Base-by-base conservation (phyloP, 1,140 invertebrate genomes). In the Drosophila pallidifrons region DNA sequence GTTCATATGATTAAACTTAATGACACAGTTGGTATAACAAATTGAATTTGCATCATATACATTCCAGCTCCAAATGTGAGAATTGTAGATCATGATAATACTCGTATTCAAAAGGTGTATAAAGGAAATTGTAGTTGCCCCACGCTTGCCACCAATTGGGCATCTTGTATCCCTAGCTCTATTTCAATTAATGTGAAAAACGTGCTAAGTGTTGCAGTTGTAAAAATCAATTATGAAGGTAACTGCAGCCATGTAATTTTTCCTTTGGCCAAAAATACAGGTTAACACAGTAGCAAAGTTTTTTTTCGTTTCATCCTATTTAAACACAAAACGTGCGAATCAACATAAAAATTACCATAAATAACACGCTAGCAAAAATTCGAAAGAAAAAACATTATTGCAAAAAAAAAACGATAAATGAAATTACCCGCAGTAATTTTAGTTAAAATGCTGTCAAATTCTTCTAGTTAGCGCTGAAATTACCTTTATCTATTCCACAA, bases 311-410 rank as follows among this genome's bases (percentile, higher is more conserved):
- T 58, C 30, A 11, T 57, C 59, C 45, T 47, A 83, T 82, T 82
- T 83, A 77, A 83, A 83, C 83, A 83, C 76, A 83, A 81, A 81
- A 68, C 81, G 78, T 85, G 78, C 77, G 81, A 85, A 59, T 85
- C 77, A 77, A 81, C 81, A 85, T 78, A 85, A 81, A 85, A 86
- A 85, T 85, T 77, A 81, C 73, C 77, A 77, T 70, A 86, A 81
- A 83, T 85, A 74, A 77, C 73, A 81, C 81, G 81, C 77, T 83
- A 74, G 20, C 20, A 83, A 83, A 55, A 67, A 65, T 76, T 60
- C 71, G 60, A 59, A 41, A 57, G 13, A 28, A 57, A 49, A 46
- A 63, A 55, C 35, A 32, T 32, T 10, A 38, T 10, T 0, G 2
- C 10, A 72, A 46, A 16, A 43, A 60, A 63, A 32, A 60, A 61